phyloP scores from a whole-genome alignment of 1,140 invertebrate genomes.

The Eurosta solidaginis region DNA sequence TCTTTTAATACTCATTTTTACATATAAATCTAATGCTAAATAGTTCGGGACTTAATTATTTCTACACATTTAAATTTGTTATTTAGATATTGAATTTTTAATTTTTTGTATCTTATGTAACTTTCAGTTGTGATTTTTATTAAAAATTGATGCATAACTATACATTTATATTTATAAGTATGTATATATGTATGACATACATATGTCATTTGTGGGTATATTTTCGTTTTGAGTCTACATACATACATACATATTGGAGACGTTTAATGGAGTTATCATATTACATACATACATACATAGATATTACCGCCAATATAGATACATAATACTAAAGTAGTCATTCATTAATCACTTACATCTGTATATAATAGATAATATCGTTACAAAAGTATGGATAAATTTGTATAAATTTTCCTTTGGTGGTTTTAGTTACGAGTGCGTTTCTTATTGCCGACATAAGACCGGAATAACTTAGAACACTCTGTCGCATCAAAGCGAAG shows the following conservation, averaged over 20 bases:
- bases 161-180: neutral
- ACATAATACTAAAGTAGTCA: too few relatives aligned
- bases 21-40: neutral
- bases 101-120: too few relatives aligned
- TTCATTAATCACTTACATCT: neutral
- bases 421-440: slow-evolving; percentile 36
- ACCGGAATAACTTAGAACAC: too few relatives aligned
- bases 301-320: neutral
- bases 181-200: neutral
- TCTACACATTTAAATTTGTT: too few relatives aligned
- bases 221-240: too few relatives aligned
- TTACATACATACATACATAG: neutral
- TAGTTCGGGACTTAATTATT: neutral
- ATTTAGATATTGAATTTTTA: too few relatives aligned
- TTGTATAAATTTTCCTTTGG: slow-evolving; percentile 31
- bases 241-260: neutral
- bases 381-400: slow-evolving; percentile 21
- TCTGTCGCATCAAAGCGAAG: too few relatives aligned
- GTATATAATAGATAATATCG: neutral
- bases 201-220: neutral
- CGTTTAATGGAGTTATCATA: neutral
- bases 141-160: neutral
- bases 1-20: neutral
- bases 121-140: neutral
- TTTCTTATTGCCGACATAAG: neutral